A percentile compares a stretch with the other conserved stretches of the same genome.
phyloP scores from a whole-genome alignment of 2,113 vertebrate species.

The Aegithalos caudatus region DNA sequence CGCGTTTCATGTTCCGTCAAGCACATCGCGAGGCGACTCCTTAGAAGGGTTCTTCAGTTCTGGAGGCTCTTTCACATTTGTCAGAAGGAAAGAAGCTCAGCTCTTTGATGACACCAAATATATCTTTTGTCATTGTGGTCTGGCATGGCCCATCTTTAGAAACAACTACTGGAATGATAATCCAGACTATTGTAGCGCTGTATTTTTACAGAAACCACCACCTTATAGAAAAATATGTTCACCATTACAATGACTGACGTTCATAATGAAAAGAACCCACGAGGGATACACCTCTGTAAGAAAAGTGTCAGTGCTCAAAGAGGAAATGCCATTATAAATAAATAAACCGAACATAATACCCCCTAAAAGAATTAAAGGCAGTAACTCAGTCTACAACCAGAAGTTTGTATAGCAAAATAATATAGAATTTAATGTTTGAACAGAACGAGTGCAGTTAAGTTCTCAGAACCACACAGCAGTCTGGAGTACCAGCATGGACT shows the following conservation, averaged over 20 bases:
- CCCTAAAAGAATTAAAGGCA: background rate
- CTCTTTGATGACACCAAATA: background rate
- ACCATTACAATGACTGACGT: background rate
- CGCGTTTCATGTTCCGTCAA: background rate
- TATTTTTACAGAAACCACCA: background rate
- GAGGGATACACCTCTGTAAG: background rate
- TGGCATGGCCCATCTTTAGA: background rate
- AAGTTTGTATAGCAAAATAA: background rate
- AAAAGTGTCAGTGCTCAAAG: conserved; percentile 58
- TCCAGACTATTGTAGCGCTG: background rate
- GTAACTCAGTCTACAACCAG: background rate
- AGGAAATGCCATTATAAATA: conserved; percentile 44
- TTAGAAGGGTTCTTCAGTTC: background rate
- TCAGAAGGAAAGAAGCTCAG: background rate
- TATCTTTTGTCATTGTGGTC: background rate
- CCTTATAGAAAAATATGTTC: background rate
- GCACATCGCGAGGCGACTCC: fast-evolving
- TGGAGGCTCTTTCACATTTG: background rate
- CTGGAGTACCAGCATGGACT: background rate
- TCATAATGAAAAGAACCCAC: background rate
- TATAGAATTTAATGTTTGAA: background rate
- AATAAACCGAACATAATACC: conserved; percentile 18
- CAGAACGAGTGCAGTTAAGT: background rate
- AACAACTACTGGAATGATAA: background rate
- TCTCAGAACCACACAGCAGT: background rate